Evolutionary conservation across 2,888 invertebrate genomes (phyloP).

Genomic region (Melinaea menophilus): DNA sequence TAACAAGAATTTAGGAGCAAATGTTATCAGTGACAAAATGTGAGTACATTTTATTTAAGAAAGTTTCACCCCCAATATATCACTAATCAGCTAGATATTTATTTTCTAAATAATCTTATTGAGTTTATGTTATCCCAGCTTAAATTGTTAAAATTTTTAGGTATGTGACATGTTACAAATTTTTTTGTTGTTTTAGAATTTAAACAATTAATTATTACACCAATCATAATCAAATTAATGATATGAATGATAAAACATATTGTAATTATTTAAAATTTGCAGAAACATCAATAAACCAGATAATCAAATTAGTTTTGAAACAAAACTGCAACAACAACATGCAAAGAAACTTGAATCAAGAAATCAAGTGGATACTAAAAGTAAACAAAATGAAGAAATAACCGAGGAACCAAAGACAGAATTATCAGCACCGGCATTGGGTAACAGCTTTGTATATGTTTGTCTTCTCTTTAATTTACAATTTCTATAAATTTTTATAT

Average conservation of each 20-base stretch:
- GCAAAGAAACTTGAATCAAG: conserved; percentile 20
- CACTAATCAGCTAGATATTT: no score
- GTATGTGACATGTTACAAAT: no score
- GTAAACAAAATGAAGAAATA: neutral
- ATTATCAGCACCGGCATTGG: neutral
- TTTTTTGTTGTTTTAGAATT: no score
- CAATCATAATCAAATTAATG: no score
- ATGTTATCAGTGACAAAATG: conserved; percentile 6
- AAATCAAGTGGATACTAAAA: neutral
- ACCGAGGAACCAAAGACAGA: neutral
- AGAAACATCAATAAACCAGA: conserved; percentile 8
- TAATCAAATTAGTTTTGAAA: conserved; percentile 13
- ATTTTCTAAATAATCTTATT: no score
- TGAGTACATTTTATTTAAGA: conserved; percentile 7
- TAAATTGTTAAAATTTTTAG: no score
- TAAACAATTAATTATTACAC: no score
- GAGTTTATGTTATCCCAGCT: no score
- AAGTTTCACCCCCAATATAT: no score
- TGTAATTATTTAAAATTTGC: conserved; percentile 4
- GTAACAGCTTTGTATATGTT: no score
- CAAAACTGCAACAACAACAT: conserved; percentile 18
- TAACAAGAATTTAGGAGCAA: neutral
- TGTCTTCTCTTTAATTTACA: no score
- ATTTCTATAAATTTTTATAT: no score
- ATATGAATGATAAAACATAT: neutral